Conservation (phyloP, 2,888 invertebrate genomes). For the Meloe dianella region DNA sequence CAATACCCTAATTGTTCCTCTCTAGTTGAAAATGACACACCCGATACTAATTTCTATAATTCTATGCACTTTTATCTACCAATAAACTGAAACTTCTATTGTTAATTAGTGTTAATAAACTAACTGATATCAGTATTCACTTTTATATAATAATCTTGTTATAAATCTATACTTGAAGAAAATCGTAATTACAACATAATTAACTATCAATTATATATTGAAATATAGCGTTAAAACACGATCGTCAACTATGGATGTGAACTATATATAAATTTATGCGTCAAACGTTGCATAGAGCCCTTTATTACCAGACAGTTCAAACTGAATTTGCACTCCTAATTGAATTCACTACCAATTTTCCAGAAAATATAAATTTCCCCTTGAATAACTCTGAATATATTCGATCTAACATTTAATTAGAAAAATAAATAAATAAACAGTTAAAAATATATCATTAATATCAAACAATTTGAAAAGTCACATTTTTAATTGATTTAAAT, state of each 20-base stretch:
- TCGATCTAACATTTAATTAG: background rate
- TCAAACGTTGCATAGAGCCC: conserved; percentile 6
- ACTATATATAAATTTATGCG: background rate
- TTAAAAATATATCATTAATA: conserved; percentile 13
- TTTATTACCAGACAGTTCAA: conserved; percentile 5
- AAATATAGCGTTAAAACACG: too few species aligned
- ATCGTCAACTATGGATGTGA: too few species aligned
- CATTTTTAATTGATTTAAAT: too few species aligned
- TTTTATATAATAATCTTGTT: background rate
- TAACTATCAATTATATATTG: conserved; percentile 1
- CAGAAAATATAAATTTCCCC: conserved; percentile 9
- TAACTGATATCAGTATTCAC: background rate
- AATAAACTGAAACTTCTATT: conserved; percentile 12
- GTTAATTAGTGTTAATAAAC: conserved; percentile 9
- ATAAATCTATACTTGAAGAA: background rate
- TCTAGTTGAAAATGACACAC: conserved; percentile 27
- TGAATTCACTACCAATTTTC: background rate
- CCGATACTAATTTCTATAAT: conserved; percentile 27
- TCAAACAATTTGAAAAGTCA: too few species aligned
- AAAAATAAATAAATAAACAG: background rate
- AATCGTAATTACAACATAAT: background rate
- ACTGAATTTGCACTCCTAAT: conserved; percentile 4
- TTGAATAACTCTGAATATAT: background rate
- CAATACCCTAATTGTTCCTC: conserved; percentile 29
- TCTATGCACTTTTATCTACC: conserved; percentile 20